Evolutionary conservation across 2,888 invertebrate genomes (phyloP).

Genomic region (Apodemia duryi): DNA sequence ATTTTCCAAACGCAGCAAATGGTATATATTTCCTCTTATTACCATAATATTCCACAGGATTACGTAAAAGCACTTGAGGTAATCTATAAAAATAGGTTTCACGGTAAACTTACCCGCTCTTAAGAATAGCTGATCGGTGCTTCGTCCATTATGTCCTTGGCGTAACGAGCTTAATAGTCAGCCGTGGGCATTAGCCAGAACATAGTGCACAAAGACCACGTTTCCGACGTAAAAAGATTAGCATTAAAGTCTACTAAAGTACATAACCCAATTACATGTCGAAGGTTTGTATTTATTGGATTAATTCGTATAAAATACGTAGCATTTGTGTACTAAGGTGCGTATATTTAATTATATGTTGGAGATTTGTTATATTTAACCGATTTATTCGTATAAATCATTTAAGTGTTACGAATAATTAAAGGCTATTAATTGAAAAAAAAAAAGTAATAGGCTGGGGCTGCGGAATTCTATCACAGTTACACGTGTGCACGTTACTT

Average conservation of each 20-base stretch:
- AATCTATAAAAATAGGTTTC: constrained; percentile 16
- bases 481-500: no score
- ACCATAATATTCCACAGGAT: neutral
- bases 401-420: no score
- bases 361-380: no score
- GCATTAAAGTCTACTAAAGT: constrained; percentile 26
- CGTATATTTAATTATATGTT: neutral
- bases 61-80: neutral
- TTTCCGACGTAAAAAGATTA: constrained; percentile 29
- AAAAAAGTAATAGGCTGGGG: no score
- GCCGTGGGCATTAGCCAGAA: constrained; percentile 17
- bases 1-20: neutral
- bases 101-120: constrained; percentile 4
- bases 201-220: constrained; percentile 12
- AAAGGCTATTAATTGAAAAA: no score
- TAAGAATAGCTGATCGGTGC: constrained; percentile 19
- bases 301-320: constrained; percentile 22
- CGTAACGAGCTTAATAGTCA: constrained; percentile 20
- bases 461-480: no score
- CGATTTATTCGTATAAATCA: no score
- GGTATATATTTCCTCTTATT: neutral
- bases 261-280: constrained; percentile 30
- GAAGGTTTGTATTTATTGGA: constrained; percentile 28
- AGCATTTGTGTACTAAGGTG: neutral
- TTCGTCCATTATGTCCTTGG: constrained; percentile 18